These are phyloP conservation scores for Aleadryas rufinucha DNA, from an alignment of 2,113 vertebrate genomes.

Conservation along the genomic window DNA sequence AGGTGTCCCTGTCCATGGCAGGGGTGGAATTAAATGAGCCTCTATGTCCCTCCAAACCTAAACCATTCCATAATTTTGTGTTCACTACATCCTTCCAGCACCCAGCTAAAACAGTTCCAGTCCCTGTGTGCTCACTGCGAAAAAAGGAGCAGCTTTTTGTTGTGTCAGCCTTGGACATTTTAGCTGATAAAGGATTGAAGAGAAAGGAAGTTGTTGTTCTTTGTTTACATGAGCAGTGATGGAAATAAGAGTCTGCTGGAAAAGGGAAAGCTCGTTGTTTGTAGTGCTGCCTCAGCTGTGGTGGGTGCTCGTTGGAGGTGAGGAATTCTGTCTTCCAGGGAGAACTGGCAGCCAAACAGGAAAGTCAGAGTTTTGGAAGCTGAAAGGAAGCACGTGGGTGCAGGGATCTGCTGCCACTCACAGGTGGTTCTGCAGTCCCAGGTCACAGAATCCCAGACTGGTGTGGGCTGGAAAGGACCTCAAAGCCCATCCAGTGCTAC, in stretches of 20 bases:
- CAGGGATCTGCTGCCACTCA: background rate
- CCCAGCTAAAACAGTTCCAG: fast-evolving
- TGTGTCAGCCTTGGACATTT: background rate
- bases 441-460: background rate
- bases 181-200: background rate
- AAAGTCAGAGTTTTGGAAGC: background rate
- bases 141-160: background rate
- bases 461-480: background rate
- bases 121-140: fast-evolving
- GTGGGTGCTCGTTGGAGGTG: background rate
- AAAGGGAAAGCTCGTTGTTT: background rate
- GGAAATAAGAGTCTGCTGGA: background rate
- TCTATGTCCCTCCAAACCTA: background rate
- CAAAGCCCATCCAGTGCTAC: background rate
- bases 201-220: background rate
- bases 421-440: background rate
- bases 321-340: background rate
- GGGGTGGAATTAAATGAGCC: background rate
- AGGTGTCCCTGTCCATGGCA: background rate
- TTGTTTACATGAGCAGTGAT: background rate
- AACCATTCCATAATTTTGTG: background rate
- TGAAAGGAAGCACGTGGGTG: background rate
- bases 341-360: background rate
- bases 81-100: background rate
- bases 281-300: background rate